A percentile compares a stretch with the other conserved stretches of the same genome.
Evolutionary conservation across 1,140 invertebrate species (phyloP).

Genomic region (Atopsyche davidsoni): DNA sequence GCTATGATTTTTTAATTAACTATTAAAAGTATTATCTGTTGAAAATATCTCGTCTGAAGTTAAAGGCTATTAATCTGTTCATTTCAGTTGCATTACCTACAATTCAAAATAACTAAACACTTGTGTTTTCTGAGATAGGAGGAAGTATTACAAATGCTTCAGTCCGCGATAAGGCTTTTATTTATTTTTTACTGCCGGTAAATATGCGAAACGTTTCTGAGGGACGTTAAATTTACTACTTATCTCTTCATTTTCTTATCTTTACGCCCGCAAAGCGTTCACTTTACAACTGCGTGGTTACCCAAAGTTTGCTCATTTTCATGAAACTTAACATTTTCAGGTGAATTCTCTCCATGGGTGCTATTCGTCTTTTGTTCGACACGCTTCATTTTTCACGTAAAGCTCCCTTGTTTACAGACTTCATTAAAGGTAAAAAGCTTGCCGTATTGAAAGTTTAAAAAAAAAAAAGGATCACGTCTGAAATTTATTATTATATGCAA

Average conservation of each 20-base stretch:
- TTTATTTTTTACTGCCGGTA: background rate
- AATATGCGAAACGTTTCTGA: background rate
- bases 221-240: conserved; percentile 13
- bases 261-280: conserved; percentile 7
- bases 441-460: background rate
- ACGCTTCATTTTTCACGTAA: background rate
- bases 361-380: conserved; percentile 1
- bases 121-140: no score
- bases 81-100: no score
- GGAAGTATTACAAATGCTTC: no score
- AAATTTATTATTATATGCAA: no score
- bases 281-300: conserved; percentile 10
- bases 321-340: background rate
- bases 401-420: background rate
- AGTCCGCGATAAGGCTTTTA: no score
- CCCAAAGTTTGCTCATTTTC: background rate
- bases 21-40: no score
- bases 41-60: no score
- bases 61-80: no score
- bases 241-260: conserved; percentile 18
- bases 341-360: background rate
- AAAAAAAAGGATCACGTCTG: background rate
- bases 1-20: no score
- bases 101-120: no score
- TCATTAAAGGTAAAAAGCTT: background rate